Conservation (phyloP, 2,113 vertebrate genomes). For the Sander vitreus region DNA sequence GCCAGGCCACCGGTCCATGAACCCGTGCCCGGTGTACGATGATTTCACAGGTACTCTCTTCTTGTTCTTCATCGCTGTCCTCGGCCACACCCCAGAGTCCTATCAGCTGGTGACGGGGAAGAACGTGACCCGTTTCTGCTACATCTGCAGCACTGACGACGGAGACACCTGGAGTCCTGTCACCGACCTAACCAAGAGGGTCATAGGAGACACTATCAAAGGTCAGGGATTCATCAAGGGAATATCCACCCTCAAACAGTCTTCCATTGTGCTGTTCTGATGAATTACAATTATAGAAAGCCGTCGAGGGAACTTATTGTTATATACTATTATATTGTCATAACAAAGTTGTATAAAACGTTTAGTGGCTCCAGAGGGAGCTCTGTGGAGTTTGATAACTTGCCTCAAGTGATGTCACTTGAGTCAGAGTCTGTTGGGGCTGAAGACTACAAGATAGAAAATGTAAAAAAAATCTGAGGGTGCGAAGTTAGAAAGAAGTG, state of each 20-base stretch:
- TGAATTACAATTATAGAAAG: not conserved
- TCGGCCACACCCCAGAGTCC: slow-evolving; percentile 89
- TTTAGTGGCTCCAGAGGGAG: not conserved
- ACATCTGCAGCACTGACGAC: slow-evolving; percentile 86
- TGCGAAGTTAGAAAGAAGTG: not conserved
- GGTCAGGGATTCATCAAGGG: slow-evolving; percentile 55
- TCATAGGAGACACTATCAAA: slow-evolving; percentile 90
- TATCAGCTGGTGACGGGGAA: slow-evolving; percentile 91
- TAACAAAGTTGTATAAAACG: no score
- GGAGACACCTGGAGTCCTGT: slow-evolving; percentile 90
- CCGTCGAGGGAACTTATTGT: not conserved
- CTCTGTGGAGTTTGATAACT: not conserved
- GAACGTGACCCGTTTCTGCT: slow-evolving; percentile 93
- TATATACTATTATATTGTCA: no score
- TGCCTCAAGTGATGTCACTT: not conserved
- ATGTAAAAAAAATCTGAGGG: no score
- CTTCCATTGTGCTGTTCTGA: not conserved
- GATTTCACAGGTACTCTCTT: slow-evolving; percentile 84
- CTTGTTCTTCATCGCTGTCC: slow-evolving; percentile 94
- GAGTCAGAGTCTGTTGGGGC: not conserved
- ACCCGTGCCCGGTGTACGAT: slow-evolving; percentile 94
- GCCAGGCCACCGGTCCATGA: slow-evolving; percentile 93
- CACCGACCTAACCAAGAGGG: slow-evolving; percentile 89
- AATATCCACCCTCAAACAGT: not conserved
- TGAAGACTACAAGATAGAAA: not conserved